Evolutionary conservation across 2,888 invertebrate species (phyloP).

Genomic region (Cheilosia urbana): DNA sequence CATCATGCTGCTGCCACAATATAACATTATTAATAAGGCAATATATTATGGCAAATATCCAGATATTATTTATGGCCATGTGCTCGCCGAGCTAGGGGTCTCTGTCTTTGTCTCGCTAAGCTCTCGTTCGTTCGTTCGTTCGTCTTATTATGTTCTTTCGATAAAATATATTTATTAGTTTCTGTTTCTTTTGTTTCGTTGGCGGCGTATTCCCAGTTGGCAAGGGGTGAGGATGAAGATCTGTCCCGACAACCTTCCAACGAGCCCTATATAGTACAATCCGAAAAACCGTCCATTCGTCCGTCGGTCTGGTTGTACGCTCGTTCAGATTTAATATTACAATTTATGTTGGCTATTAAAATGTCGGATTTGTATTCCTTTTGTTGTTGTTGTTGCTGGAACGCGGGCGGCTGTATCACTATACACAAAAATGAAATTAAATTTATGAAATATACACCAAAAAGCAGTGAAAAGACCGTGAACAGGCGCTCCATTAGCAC

Average conservation of each 20-base stretch:
- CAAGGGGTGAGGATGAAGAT: slow-evolving; percentile 16
- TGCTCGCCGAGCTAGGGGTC: slow-evolving; percentile 31
- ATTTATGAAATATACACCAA: slow-evolving; percentile 41
- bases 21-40: slow-evolving; percentile 69
- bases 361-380: slow-evolving; percentile 77
- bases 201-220: slow-evolving; percentile 22
- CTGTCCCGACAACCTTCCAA: not conserved
- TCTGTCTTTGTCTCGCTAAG: slow-evolving; percentile 24
- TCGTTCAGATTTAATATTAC: slow-evolving; percentile 78
- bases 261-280: slow-evolving; percentile 42
- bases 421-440: slow-evolving; percentile 13
- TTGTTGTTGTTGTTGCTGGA: slow-evolving; percentile 17
- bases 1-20: slow-evolving; percentile 55
- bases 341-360: slow-evolving; percentile 80
- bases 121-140: slow-evolving; percentile 25
- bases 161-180: slow-evolving; percentile 64
- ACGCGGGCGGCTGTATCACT: slow-evolving; percentile 36
- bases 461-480: slow-evolving; percentile 34
- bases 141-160: slow-evolving; percentile 45
- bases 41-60: slow-evolving; percentile 65
- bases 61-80: slow-evolving; percentile 62
- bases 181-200: slow-evolving; percentile 57
- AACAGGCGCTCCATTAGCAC: slow-evolving; percentile 64
- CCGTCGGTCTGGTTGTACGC: no score
- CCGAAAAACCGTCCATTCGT: not conserved